Evolutionary conservation across 2,113 vertebrate genomes (phyloP), one percentile per base, ranked within the genome.

Genomic region (Glaucomys volans): DNA sequence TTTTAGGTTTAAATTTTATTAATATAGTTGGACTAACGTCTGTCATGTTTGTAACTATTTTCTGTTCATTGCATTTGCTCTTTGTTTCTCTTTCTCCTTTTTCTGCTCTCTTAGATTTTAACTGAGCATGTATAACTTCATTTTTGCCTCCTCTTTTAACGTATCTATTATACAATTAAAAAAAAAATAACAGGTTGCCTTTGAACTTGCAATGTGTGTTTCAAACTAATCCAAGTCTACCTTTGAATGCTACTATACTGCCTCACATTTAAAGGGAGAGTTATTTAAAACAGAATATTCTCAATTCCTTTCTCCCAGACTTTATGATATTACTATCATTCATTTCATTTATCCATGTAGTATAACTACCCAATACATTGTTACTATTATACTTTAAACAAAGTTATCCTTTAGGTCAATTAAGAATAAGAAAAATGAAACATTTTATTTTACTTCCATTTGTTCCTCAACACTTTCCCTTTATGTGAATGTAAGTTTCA

Each of bases 351-450:
- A 75, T 84, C 24, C 8, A 22, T 44, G 32, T 47, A 26, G 40
- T 37, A 24, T 64, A 50, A 64, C 9, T 24, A 50, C 22, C 20
- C 6, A 75, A 80, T 92, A 50, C 9, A 66, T 74, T 72, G 2
- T 35, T 94, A 86, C 57, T 76, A 87, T 47, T 92, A 32, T 54
- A 54, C 54, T 44, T 81, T 59, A 81, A 90, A 82, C 85, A 76
- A 75, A 62, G 4, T 80, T 67, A 64, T 50, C 18, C 87, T 82
- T 87, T 87, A 87, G 26, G 62, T 85, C 35, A 69, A 62, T 86
- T 86, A 82, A 89, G 35, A 92, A 77, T 96, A 74, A 59, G n/a
- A 67, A 85, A 66, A 59, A 32, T 35, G 54, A 74, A 81, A 90
- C n/a, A 37, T 81, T 93, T 95, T 84, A 59, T 86, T 95, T 81